These are phyloP conservation scores for Reinhardtius hippoglossoides DNA, from an alignment of 2,113 vertebrate species.

Conservation along the genomic window DNA sequence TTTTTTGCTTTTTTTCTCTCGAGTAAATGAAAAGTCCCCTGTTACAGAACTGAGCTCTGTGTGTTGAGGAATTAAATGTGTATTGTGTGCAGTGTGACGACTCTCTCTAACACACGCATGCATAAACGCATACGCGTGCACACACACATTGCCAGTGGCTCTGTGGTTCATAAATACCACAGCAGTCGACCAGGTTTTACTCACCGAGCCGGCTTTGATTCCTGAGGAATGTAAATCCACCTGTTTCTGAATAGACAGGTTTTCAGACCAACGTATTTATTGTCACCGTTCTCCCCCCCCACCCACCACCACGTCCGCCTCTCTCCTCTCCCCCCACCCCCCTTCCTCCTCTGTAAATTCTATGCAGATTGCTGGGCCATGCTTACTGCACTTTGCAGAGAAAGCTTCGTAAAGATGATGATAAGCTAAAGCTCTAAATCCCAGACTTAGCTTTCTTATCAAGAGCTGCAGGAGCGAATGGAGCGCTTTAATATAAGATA, in stretches of 20 bases:
- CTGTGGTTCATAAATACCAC: slow-evolving; percentile 64
- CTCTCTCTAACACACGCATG: slow-evolving; percentile 19
- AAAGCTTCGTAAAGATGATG: slow-evolving; percentile 81
- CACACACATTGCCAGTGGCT: slow-evolving; percentile 34
- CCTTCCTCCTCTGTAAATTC: slow-evolving; percentile 53
- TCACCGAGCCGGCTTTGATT: slow-evolving; percentile 68
- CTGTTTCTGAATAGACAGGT: slow-evolving; percentile 72
- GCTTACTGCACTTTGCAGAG: slow-evolving; percentile 79
- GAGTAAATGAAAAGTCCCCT: slow-evolving; percentile 80
- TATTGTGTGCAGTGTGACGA: slow-evolving; percentile 58
- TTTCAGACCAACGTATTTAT: slow-evolving; percentile 71
- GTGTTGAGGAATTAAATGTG: slow-evolving; percentile 70
- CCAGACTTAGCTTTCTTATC: slow-evolving; percentile 85
- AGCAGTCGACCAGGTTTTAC: slow-evolving; percentile 60
- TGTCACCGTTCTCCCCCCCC: slow-evolving; percentile 26
- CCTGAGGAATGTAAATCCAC: slow-evolving; percentile 78
- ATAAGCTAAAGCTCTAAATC: slow-evolving; percentile 86
- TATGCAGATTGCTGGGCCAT: slow-evolving; percentile 79
- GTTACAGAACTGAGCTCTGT: slow-evolving; percentile 62
- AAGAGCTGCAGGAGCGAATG: slow-evolving; percentile 79
- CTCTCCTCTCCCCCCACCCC: slow-evolving; percentile 2
- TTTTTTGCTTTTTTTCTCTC: slow-evolving; percentile 59
- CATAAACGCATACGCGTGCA: slow-evolving; percentile 12
- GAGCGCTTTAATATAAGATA: slow-evolving; percentile 76
- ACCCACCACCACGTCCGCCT: slow-evolving; percentile 21